Conservation (phyloP, 2,888 invertebrate species). For the Apeira syringaria region DNA sequence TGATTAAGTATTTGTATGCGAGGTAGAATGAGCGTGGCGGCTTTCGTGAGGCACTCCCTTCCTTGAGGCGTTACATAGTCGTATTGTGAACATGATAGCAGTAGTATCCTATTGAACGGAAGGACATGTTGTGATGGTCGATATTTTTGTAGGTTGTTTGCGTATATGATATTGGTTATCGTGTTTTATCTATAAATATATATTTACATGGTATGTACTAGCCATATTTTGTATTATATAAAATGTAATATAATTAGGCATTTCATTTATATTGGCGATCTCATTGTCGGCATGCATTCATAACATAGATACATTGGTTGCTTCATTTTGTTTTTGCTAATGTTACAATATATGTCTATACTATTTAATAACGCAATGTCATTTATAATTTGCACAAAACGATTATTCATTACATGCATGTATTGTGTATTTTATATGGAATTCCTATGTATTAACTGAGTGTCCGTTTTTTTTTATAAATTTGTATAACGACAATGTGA, state of each 20-base stretch:
- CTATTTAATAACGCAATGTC: constrained; percentile 25
- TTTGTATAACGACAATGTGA: constrained; percentile 33
- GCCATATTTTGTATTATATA: constrained; percentile 30
- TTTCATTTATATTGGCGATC: constrained; percentile 30
- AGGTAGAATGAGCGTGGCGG: constrained; percentile 65
- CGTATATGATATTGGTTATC: constrained; percentile 53
- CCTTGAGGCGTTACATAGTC: constrained; percentile 67
- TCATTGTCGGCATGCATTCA: constrained; percentile 42
- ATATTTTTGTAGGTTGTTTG: constrained; percentile 61
- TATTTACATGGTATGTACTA: constrained; percentile 33
- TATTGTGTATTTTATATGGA: constrained; percentile 11
- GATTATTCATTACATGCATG: constrained; percentile 2
- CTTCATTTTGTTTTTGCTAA: constrained; percentile 7
- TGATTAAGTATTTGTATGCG: constrained; percentile 71
- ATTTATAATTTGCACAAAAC: constrained; percentile 12
- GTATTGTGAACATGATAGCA: constrained; percentile 47
- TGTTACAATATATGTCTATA: constrained; percentile 11
- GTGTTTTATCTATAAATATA: constrained; percentile 51
- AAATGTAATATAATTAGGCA: constrained; percentile 31
- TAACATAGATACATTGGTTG: constrained; percentile 15
- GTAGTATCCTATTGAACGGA: constrained; percentile 53
- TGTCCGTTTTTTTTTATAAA: constrained; percentile 18
- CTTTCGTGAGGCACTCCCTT: constrained; percentile 78
- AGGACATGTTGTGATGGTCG: constrained; percentile 67
- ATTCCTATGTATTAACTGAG: constrained; percentile 10